Conservation (phyloP, 2,113 vertebrate species). For the Romanogobio albipinnatus region DNA sequence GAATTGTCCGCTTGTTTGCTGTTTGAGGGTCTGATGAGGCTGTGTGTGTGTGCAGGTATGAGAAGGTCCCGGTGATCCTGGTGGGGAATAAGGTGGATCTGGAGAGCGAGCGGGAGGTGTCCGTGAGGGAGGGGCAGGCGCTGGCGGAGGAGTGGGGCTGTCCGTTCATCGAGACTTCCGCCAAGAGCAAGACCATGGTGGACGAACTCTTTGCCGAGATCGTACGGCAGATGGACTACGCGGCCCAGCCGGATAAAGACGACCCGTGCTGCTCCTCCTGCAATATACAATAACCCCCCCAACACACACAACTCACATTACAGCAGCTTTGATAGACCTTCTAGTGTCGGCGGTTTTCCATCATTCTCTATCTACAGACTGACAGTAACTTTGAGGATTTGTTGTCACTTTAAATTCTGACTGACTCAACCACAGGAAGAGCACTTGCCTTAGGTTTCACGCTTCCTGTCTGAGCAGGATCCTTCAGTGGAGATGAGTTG, state of each 20-base stretch:
- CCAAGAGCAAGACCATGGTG: conserved; percentile 99
- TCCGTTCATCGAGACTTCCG: conserved; percentile 99
- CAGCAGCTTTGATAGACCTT: conserved; percentile 23
- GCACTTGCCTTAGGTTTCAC: conserved; percentile 25
- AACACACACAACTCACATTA: conserved; percentile 31
- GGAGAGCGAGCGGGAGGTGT: conserved; percentile 96
- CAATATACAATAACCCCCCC: conserved; percentile 93
- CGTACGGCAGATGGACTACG: conserved; percentile 99
- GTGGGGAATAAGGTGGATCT: conserved; percentile 99
- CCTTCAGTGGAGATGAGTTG: not conserved
- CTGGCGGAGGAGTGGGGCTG: conserved; percentile 99
- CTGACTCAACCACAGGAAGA: conserved; percentile 3
- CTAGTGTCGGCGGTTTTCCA: not conserved
- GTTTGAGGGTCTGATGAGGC: not conserved
- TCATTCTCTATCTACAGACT: conserved; percentile 1
- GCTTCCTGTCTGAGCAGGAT: not conserved
- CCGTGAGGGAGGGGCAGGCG: conserved; percentile 90
- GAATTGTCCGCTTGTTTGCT: no score
- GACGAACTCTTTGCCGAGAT: conserved; percentile 99
- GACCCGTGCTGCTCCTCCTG: conserved; percentile 98
- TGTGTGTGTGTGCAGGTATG: conserved; percentile 80
- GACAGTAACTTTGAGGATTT: conserved; percentile 43
- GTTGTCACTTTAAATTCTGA: conserved; percentile 9
- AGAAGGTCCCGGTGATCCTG: conserved; percentile 98
- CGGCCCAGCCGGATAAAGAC: conserved; percentile 97